phyloP scores from a whole-genome alignment of 2,888 invertebrate genomes.

The Drosophila paucipuncta region DNA sequence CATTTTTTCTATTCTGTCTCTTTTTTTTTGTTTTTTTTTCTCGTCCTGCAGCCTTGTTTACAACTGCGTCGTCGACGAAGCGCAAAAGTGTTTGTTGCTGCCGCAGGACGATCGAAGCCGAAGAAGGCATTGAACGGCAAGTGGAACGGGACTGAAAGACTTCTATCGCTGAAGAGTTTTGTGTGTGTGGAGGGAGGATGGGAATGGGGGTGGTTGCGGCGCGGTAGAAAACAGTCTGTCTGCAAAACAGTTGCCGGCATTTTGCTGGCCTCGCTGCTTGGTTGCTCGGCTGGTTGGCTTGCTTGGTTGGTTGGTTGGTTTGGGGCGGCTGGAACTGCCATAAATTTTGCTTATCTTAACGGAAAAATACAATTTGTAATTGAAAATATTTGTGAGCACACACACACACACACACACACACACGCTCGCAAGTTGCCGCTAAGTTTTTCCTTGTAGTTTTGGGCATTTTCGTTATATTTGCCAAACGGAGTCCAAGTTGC shows the following conservation, averaged over 20 bases:
- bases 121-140: constrained; percentile 16
- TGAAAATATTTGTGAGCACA: constrained; percentile 75
- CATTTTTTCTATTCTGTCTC: background rate
- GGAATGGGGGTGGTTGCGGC: too few relatives aligned
- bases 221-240: background rate
- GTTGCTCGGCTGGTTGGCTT: background rate
- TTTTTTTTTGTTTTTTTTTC: background rate
- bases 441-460: constrained; percentile 53
- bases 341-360: constrained; percentile 80
- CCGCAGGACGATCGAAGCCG: constrained; percentile 65
- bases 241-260: constrained; percentile 33
- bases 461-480: constrained; percentile 16
- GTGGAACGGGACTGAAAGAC: constrained; percentile 7
- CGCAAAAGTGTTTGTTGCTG: constrained; percentile 78
- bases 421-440: constrained; percentile 34
- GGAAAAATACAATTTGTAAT: constrained; percentile 81
- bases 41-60: constrained; percentile 63
- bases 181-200: background rate
- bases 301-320: background rate
- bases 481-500: constrained; percentile 2
- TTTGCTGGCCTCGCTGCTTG: constrained; percentile 10
- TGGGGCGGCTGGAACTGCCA: constrained; percentile 60
- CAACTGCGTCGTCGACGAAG: constrained; percentile 75
- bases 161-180: background rate
- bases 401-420: background rate